phyloP scores from a whole-genome alignment of 35 echinoderm and acorn worm species.

The Lytechinus pictus region DNA sequence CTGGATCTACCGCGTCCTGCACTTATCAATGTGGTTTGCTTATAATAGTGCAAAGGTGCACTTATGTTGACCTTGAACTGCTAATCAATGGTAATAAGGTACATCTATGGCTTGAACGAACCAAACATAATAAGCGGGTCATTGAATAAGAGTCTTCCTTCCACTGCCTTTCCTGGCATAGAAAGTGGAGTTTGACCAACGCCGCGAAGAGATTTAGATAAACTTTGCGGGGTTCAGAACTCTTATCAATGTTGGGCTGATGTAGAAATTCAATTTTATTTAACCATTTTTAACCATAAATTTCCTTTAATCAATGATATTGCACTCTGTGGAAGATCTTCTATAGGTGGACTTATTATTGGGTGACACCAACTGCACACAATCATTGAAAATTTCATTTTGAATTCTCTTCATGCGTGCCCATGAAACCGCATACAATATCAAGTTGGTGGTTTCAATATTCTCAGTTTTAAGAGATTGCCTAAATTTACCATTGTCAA shows the following conservation, averaged over 20 bases:
- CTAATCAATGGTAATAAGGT: neutral
- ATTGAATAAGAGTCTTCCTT: neutral
- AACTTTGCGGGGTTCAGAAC: neutral
- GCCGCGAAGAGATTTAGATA: neutral
- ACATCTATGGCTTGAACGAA: neutral
- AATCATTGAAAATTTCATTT: too few relatives aligned
- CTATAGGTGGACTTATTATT: too few relatives aligned
- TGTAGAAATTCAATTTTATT: too few relatives aligned
- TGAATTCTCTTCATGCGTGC: neutral
- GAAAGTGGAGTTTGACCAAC: neutral
- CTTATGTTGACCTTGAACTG: neutral
- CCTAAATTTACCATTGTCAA: neutral
- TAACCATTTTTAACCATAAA: too few relatives aligned
- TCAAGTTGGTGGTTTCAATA: neutral
- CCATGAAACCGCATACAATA: neutral
- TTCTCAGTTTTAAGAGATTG: neutral
- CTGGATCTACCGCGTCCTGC: neutral
- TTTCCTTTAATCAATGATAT: too few relatives aligned
- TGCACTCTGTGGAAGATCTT: too few relatives aligned
- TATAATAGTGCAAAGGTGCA: neutral
- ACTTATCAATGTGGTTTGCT: neutral
- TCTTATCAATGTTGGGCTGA: too few relatives aligned
- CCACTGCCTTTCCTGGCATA: neutral
- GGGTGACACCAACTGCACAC: too few relatives aligned
- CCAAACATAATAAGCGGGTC: neutral